Evolutionary conservation across 2,888 invertebrate genomes (phyloP), one percentile per base, ranked within the genome.

Genomic region (Rotaria macrura): DNA sequence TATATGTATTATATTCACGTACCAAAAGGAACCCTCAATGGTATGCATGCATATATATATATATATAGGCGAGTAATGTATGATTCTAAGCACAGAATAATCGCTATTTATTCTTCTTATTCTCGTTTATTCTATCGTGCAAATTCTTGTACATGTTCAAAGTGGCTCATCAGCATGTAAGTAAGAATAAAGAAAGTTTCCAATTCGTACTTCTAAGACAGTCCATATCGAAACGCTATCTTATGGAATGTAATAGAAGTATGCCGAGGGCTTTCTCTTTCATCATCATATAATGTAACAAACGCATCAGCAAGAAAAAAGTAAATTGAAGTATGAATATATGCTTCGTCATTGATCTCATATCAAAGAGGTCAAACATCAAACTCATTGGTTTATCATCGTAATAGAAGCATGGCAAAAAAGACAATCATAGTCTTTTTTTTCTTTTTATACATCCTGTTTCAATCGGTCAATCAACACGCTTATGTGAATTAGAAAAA

Each of bases 221-320:
- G 65, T 34, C 65, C 65, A 65, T 65, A 65, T 65, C 34, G 65
- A 65, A 65, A 65, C 34, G 65, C 4, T 34, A 65, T 65, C 65
- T 65, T 65, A 65, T 65, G 65, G 65, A 65, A 65, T 65, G 65
- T 65, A 65, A 65, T 65, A 65, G 65, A 65, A 65, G 65, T 65
- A 65, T 65, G 65, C 65, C 65, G 65, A 65, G 65, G 65, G 65
- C 65, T 65, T 65, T 65, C 65, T 34, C 65, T 20, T n/a, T 34
- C 65, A 17, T 65, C 65, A 20, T 49, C 10, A 65, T 17, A 65
- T n/a, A n/a, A n/a, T n/a, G n/a, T n/a, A 34, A 3, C 14, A 20
- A 34, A 5, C 5, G 20, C 7, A 65, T 34, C 7, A 38, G 0
- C 17, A 65, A 10, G 49, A 9, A 57, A 12, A 1, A 34, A 34